Evolutionary conservation across 2,888 invertebrate species (phyloP).

Genomic region (Aleiodes leptofemur): DNA sequence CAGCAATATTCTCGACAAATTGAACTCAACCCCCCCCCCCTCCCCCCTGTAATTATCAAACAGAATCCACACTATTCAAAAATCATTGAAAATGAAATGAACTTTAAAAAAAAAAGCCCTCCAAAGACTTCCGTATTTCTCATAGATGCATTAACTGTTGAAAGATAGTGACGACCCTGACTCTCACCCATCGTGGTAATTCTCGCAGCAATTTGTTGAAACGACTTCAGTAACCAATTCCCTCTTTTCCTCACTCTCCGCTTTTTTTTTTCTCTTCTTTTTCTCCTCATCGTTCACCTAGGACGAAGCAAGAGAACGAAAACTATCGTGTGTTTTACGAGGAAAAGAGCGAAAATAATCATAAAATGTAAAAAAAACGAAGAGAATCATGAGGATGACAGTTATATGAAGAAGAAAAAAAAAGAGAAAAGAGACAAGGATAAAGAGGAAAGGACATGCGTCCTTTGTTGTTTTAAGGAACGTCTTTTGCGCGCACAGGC

Average conservation of each 20-base stretch:
- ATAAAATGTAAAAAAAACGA: not conserved
- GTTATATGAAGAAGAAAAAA: not conserved
- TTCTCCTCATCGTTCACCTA: conserved; percentile 1
- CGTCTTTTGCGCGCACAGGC: conserved; percentile 32
- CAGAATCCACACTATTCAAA: too few relatives aligned
- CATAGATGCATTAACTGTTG: conserved; percentile 7
- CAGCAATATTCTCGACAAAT: too few relatives aligned
- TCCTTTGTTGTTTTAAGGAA: conserved; percentile 31
- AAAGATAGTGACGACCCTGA: conserved; percentile 53
- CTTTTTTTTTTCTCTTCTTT: not conserved
- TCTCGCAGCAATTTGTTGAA: conserved; percentile 55
- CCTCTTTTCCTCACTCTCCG: not conserved
- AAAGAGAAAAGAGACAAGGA: not conserved
- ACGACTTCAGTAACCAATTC: conserved; percentile 25
- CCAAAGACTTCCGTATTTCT: conserved; percentile 29
- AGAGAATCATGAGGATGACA: not conserved
- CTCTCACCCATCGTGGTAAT: conserved; percentile 55
- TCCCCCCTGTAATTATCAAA: too few relatives aligned
- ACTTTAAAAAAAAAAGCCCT: not conserved
- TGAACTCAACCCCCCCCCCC: too few relatives aligned
- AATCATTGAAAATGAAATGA: too few relatives aligned
- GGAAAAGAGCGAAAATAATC: not conserved
- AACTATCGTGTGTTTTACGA: conserved; percentile 21
- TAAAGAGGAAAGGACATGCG: conserved; percentile 9
- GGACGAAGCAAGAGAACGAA: conserved; percentile 9